A percentile compares a stretch with the other conserved stretches of the same genome.
Conservation (phyloP, 2,113 vertebrate species). For the Myxocyprinus asiaticus region DNA sequence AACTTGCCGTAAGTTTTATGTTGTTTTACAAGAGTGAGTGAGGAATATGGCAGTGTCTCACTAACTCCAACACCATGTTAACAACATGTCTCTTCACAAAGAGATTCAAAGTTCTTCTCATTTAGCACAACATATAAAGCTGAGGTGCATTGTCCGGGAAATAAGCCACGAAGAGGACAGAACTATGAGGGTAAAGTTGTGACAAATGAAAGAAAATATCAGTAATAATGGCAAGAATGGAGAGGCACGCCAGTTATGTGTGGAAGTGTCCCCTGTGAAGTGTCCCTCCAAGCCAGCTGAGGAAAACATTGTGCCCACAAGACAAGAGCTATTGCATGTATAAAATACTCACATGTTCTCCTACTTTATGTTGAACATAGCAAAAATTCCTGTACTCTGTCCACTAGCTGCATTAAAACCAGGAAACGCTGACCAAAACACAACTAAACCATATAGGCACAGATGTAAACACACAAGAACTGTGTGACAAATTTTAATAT, state of each 20-base stretch:
- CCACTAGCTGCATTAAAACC: slow-evolving; percentile 5
- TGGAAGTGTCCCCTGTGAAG: slow-evolving; percentile 55
- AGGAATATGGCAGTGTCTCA: slow-evolving; percentile 1
- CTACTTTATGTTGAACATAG: slow-evolving; percentile 51
- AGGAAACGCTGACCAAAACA: background rate
- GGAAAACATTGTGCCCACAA: slow-evolving; percentile 46
- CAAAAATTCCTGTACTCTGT: slow-evolving; percentile 57
- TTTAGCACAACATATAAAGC: slow-evolving; percentile 41
- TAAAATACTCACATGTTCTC: slow-evolving; percentile 16
- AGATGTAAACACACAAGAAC: background rate
- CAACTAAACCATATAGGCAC: slow-evolving; percentile 23
- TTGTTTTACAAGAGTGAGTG: background rate
- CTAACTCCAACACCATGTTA: background rate
- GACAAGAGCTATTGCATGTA: slow-evolving; percentile 25
- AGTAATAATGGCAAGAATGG: slow-evolving; percentile 63
- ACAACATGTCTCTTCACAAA: slow-evolving; percentile 7
- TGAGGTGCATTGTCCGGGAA: slow-evolving; percentile 56
- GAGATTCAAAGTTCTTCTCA: slow-evolving; percentile 8
- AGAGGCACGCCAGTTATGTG: slow-evolving; percentile 67
- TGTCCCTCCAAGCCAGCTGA: slow-evolving; percentile 48
- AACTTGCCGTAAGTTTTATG: background rate
- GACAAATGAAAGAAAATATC: slow-evolving; percentile 67
- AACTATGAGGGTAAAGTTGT: slow-evolving; percentile 59
- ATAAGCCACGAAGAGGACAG: slow-evolving; percentile 54
- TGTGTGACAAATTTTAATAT: background rate